Base-by-base conservation (phyloP, 2,113 vertebrate species). In the Chionodraco myersi region DNA sequence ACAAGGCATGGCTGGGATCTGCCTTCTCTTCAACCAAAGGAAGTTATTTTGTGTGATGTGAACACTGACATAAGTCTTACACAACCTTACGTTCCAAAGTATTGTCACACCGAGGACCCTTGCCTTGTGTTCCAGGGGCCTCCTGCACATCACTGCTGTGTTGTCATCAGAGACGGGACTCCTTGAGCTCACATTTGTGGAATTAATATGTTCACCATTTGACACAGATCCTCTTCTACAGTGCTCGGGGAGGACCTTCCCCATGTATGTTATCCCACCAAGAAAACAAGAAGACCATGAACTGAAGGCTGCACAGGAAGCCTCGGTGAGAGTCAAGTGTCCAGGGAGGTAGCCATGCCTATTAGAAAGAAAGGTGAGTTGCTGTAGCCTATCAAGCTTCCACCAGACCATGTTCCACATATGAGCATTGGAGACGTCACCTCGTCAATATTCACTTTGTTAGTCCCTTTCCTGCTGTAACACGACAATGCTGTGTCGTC, bases 351-450 rank as follows among this genome's bases (percentile, higher is more conserved):
- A 82, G 69, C 67, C 71, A 95, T 95, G 94, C 92, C 92, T 82
- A 89, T 95, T 75, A 94, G 91, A 67, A 95, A 90, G 88, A 92
- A 90, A 94, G 94, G 94, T 95, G 88, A 95, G 94, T 84, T 26
- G 10, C 16, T 61, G 48, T 14, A n/a, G 11, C 23, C 49, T 30
- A 26, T 72, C 18, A 51, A 34, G 15, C 21, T 49, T 51, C 30
- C 18, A 56, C 26, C n/a, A 13, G 2, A 60, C 21, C 12, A 7
- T 13, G 8, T 16, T 41, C 36, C 7, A n/a, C 30, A 49, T 53
- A 7, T 44, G 7, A 45, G 6, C 11, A 1, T 5, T 45, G 18
- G 18, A 12, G n/a, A 18, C 16, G 9, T 45, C 57, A 36, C 34
- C 44, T 47, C 9, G 16, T 3, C 12, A 14, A n/a, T 5, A 4